phyloP scores from a whole-genome alignment of 2,113 vertebrate genomes.

The Ivindomyrus marchei region DNA sequence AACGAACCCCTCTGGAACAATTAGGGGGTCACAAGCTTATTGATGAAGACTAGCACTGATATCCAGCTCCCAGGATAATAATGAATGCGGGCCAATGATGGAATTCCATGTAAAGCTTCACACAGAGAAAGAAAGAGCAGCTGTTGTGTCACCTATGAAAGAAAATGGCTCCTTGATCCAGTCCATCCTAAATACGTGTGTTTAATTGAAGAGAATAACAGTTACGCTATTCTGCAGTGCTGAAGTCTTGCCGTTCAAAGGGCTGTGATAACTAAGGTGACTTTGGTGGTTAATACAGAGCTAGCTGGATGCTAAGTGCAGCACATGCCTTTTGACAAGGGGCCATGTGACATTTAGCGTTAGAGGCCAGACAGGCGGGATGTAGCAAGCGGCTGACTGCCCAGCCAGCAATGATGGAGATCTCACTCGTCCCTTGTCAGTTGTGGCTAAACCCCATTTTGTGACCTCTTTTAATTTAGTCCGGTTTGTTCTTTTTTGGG shows the following conservation, averaged over 20 bases:
- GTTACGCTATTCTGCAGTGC: neutral
- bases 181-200: neutral
- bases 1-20: neutral
- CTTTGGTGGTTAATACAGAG: neutral
- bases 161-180: neutral
- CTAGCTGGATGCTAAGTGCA: neutral
- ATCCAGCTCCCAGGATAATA: slow-evolving; percentile 52
- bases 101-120: slow-evolving; percentile 16
- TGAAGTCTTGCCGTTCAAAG: neutral
- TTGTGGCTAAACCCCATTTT: neutral
- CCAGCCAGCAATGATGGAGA: neutral
- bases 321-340: neutral
- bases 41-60: slow-evolving; percentile 54
- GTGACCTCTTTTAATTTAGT: neutral
- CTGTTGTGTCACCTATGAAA: neutral
- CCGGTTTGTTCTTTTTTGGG: neutral
- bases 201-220: neutral
- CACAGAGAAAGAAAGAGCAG: neutral
- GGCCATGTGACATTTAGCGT: neutral
- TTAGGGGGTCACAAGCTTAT: slow-evolving; percentile 41
- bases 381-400: neutral
- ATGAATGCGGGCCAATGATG: neutral
- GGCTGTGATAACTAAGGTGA: neutral
- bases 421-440: neutral
- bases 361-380: neutral